Evolutionary conservation across 2,113 vertebrate genomes (phyloP).

Genomic region (Ia io): DNA sequence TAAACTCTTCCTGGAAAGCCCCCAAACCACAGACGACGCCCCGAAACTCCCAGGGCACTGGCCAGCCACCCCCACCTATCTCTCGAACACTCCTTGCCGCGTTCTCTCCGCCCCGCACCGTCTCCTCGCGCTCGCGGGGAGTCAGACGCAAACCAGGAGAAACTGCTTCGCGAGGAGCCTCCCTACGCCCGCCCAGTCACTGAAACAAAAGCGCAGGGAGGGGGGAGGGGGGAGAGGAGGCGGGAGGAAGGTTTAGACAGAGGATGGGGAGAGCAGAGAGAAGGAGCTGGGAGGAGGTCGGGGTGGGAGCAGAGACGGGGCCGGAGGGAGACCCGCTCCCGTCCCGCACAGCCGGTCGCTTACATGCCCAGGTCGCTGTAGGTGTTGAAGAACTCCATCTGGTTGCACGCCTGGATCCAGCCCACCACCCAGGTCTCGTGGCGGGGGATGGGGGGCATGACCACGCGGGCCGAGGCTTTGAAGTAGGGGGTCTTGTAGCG

Average conservation of each 20-base stretch:
- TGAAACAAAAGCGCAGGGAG: conserved; percentile 77
- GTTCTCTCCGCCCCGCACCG: neutral
- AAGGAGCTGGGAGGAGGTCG: neutral
- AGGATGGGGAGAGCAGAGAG: conserved; percentile 26
- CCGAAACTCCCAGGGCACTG: conserved; percentile 47
- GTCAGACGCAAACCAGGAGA: conserved; percentile 57
- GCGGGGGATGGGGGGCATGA: conserved; percentile 94
- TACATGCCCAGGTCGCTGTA: conserved; percentile 96
- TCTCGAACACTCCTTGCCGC: neutral
- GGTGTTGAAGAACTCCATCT: conserved; percentile 99
- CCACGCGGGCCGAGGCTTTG: conserved; percentile 93
- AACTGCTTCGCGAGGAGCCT: conserved; percentile 62
- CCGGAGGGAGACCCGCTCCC: conserved; percentile 19
- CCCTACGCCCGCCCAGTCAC: conserved; percentile 71
- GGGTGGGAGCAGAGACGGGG: neutral
- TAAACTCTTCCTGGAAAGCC: conserved; percentile 56
- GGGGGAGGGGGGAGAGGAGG: conserved; percentile 57
- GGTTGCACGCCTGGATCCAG: conserved; percentile 98
- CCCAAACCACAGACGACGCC: conserved; percentile 1
- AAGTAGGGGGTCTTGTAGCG: conserved; percentile 98
- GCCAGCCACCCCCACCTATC: neutral
- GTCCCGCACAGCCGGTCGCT: conserved; percentile 77
- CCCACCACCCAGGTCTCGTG: conserved; percentile 97
- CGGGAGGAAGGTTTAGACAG: conserved; percentile 40
- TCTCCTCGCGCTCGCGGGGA: conserved; percentile 27